Base-by-base conservation (phyloP, 2,113 vertebrate species). In the Euleptes europaea region DNA sequence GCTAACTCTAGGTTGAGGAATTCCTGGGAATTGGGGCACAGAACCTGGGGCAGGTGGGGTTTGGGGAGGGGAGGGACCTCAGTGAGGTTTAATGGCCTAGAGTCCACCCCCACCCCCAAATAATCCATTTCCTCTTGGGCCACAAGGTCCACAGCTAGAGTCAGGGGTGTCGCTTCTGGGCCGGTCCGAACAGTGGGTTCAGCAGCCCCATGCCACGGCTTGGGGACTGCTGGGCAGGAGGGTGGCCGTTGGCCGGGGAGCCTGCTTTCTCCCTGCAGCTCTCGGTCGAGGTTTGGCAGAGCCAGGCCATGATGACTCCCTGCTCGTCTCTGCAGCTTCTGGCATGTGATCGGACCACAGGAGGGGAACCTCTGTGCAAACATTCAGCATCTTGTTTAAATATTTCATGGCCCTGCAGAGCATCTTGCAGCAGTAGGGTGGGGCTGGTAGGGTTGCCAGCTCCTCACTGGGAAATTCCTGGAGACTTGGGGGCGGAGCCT, bases 331-430 rank as follows among this genome's bases (percentile, higher is more conserved):
- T 13, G 67, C 51, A 7, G 67, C 8, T n/a, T n/a, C 69, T 73
- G 69, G 69, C 76, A 38, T 44, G 44, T 79, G 71, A 47, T 44
- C 15, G 3, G 49, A 78, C 78, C 76, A 9, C 44, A 65, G 0
- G 40, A 35, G n/a, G 54, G 51, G 67, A 72, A 63, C 67, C 31
- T 65, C 72, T 79, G 54, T 78, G n/a, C 84, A 79, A 63, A 85
- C 69, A 85, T 85, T 31, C 44, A 47, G 28, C 23, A 0, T 35
- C 84, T 72, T 38, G 67, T 79, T 85, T 79, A 85, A 85, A 85
- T 72, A 85, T 85, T 63, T 26, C 60, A 14, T 38, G 54, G 33
- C 51, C 76, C 75, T 14, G 66, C 51, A 28, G 80, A 31, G 51
- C 51, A 21, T 42, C 13, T 19, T 73, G 51, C 26, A 28, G 76